A percentile compares a stretch with the other conserved stretches of the same genome.
phyloP scores from a whole-genome alignment of 2,888 invertebrate genomes.

The Cryptops parisi region DNA sequence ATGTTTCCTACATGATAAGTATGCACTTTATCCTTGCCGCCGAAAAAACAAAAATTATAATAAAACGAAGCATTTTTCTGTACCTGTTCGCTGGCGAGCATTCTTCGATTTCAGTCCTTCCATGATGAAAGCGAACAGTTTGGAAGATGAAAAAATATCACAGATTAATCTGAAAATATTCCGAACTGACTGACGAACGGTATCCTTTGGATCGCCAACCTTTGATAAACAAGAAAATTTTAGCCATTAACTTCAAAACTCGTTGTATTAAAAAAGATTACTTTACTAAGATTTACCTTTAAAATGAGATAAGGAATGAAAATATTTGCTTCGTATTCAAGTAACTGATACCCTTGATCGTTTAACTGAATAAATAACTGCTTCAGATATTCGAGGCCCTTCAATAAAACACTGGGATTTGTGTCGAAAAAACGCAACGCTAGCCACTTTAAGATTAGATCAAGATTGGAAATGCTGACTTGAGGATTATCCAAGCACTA shows the following conservation, averaged over 20 bases:
- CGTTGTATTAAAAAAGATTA: background rate
- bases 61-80: too few species aligned
- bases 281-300: constrained; percentile 46
- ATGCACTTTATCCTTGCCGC: too few species aligned
- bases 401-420: constrained; percentile 90
- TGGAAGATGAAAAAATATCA: constrained; percentile 71
- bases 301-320: constrained; percentile 89
- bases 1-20: too few species aligned
- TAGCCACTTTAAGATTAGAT: constrained; percentile 91
- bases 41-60: too few species aligned
- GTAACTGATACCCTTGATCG: constrained; percentile 65
- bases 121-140: constrained; percentile 78
- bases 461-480: constrained; percentile 75
- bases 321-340: constrained; percentile 78
- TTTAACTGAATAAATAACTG: constrained; percentile 66
- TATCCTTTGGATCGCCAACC: constrained; percentile 89
- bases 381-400: constrained; percentile 83
- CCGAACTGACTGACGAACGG: constrained; percentile 78
- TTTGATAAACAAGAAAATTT: constrained; percentile 20
- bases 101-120: constrained; percentile 95
- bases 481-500: constrained; percentile 57
- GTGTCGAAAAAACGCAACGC: constrained; percentile 96
- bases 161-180: constrained; percentile 70
- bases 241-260: too few species aligned
- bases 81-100: constrained; percentile 79